phyloP scores from a whole-genome alignment of 2,113 vertebrate species.

The Tupaia tana region DNA sequence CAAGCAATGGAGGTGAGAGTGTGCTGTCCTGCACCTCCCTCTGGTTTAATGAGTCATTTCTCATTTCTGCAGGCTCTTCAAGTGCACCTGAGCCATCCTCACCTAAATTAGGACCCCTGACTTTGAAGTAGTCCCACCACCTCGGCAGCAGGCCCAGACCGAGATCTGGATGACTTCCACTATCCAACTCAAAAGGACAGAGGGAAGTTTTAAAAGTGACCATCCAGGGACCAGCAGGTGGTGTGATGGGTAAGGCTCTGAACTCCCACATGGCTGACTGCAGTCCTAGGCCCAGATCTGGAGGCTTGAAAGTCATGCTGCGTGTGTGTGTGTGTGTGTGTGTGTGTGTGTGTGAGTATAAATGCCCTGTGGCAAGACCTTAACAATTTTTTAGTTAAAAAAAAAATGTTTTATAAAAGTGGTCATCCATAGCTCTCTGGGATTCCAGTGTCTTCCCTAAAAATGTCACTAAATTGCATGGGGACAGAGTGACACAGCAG shows the following conservation, averaged over 20 bases:
- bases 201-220: neutral
- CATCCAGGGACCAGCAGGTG: no score
- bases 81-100: neutral
- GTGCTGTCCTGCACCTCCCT: rapidly evolving
- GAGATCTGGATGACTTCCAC: neutral
- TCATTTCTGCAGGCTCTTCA: neutral
- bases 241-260: no score
- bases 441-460: neutral
- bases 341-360: no score
- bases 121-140: neutral
- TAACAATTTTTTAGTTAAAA: no score
- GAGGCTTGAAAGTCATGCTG: no score
- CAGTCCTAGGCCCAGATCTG: no score
- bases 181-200: neutral
- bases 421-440: rapidly evolving
- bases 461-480: neutral
- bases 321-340: no score
- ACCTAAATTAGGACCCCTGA: rapidly evolving
- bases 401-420: neutral
- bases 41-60: neutral
- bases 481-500: no score
- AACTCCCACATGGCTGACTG: no score
- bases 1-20: neutral
- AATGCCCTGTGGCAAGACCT: no score
- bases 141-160: neutral